Evolutionary conservation across 1,140 invertebrate genomes (phyloP), one percentile per base, ranked within the genome.

Genomic region (Ostrea edulis): DNA sequence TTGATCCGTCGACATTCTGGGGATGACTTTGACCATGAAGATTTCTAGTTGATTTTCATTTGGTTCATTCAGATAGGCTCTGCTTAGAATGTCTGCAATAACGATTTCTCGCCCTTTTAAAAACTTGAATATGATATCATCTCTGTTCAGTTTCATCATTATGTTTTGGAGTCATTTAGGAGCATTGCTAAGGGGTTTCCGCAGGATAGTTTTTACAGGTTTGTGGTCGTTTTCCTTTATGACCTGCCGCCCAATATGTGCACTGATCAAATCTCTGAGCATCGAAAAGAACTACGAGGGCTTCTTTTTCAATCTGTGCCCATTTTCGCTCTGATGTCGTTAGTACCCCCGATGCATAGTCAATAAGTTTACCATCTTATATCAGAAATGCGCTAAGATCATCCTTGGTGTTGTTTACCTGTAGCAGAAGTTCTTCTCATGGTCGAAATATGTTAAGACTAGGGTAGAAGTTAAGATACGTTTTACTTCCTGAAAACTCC

Each of bases 231-330:
- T 94, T 51, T 94, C 62, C 2, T 92, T 89, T n/a, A 81, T 89
- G 0, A 93, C 88, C 44, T 71, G 55, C 11, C 90, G 91, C 9
- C 93, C 95, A 92, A n/a, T 89, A 92, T 2, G 90, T 92, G 44
- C 91, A 92, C 29, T 92, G 92, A 54, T 92, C 87, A 82, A 92
- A 92, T 14, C 86, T 29, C 54, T 92, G 87, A 4, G 91, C 90
- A 14, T 92, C 93, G 89, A 95, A 96, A 5, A 96, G 91, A 54
- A 96, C 95, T 7, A 95, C 94, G 4, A 95, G 90, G 2, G 95
- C 92, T 90, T 96, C 95, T 87, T 94, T 94, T 85, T 96, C 95
- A 0, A 95, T 94, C 90, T 96, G 94, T 20, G 93, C 94, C 88
- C 95, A 96, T 53, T 95, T 95, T 68, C 90, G 14, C 91, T 96